These are phyloP conservation scores for Cairina moschata DNA, from an alignment of 2,113 vertebrate genomes.

Conservation along the genomic window DNA sequence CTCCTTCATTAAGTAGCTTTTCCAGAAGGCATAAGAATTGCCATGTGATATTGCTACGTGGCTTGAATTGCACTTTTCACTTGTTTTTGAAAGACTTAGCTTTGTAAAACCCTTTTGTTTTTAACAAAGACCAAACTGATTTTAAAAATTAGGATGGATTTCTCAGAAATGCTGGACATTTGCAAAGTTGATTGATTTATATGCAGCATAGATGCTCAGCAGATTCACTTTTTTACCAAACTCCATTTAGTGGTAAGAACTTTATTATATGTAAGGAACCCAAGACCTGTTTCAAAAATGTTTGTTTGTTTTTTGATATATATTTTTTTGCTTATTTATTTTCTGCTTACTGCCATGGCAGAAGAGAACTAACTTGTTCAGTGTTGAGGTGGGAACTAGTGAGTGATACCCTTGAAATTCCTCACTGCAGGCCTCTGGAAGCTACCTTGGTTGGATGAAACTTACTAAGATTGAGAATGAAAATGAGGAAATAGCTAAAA, in stretches of 20 bases:
- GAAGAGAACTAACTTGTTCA: not conserved
- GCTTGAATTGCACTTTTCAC: not conserved
- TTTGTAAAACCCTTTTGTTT: not conserved
- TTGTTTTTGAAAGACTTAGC: not conserved
- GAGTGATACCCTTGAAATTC: not conserved
- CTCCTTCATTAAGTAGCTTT: not conserved
- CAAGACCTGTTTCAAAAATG: not conserved
- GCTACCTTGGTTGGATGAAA: not conserved
- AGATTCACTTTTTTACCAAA: not conserved
- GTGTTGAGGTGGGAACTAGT: not conserved
- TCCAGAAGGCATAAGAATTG: not conserved
- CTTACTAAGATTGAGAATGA: not conserved
- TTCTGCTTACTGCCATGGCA: not conserved
- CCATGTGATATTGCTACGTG: not conserved
- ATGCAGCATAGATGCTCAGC: not conserved
- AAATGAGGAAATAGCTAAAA: not conserved
- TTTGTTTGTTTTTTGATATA: rapidly evolving
- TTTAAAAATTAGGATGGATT: not conserved
- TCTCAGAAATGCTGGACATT: not conserved
- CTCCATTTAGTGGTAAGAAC: not conserved
- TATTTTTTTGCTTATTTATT: not conserved
- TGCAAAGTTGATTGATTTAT: not conserved
- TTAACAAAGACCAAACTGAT: not conserved
- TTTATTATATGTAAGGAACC: not conserved
- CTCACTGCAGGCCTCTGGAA: not conserved